These are phyloP conservation scores for Alloscopus bannaensis DNA, from an alignment of 2,888 invertebrate genomes.

Conservation along the genomic window DNA sequence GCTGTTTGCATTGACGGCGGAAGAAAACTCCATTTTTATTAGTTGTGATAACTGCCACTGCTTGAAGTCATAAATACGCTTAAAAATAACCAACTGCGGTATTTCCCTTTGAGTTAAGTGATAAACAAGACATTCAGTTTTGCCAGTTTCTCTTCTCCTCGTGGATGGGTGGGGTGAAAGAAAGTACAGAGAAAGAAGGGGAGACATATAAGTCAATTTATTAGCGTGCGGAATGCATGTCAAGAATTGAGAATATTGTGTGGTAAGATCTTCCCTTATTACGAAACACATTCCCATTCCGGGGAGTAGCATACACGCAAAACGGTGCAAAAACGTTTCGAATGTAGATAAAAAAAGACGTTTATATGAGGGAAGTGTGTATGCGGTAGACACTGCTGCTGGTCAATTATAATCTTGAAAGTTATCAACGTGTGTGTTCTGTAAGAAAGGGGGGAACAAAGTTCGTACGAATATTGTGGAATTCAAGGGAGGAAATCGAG, in stretches of 20 bases:
- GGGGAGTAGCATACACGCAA: too few relatives aligned
- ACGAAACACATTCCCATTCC: too few relatives aligned
- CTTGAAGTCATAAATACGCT: constrained; percentile 54
- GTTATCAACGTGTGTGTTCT: constrained; percentile 28
- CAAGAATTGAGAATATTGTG: too few relatives aligned
- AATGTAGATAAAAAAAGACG: too few relatives aligned
- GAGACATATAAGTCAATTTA: constrained; percentile 45
- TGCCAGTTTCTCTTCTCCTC: constrained; percentile 28
- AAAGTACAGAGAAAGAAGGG: too few relatives aligned
- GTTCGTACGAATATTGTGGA: too few relatives aligned
- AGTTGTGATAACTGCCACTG: constrained; percentile 42
- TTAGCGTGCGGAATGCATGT: too few relatives aligned
- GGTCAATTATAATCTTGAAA: constrained; percentile 44
- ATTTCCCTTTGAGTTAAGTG: neutral
- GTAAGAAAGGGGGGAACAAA: constrained; percentile 1
- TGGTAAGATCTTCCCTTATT: too few relatives aligned
- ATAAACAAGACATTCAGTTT: constrained; percentile 62
- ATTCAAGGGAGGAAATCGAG: constrained; percentile 18
- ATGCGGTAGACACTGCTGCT: too few relatives aligned
- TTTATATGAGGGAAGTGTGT: too few relatives aligned
- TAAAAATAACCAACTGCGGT: constrained; percentile 51
- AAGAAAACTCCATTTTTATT: constrained; percentile 27
- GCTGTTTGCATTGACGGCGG: neutral
- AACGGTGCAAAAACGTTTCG: too few relatives aligned
- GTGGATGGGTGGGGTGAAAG: too few relatives aligned